These are phyloP conservation scores for Andrena marginata DNA, from an alignment of 2,888 invertebrate species.

Conservation along the genomic window DNA sequence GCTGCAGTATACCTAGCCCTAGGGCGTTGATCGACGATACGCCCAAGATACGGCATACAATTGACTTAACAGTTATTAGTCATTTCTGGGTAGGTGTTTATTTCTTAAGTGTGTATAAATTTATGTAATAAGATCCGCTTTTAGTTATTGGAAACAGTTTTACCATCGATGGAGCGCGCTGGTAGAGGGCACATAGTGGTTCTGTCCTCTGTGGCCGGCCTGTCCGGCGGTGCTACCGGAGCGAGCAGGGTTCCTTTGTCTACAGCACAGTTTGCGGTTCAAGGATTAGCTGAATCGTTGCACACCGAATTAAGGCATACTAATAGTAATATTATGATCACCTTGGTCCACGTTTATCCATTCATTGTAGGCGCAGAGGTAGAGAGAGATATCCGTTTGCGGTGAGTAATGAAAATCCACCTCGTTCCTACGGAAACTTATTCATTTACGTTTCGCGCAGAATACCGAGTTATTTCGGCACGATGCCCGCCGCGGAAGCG, in stretches of 20 bases:
- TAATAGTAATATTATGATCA: conserved; percentile 87
- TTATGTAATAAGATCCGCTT: background rate
- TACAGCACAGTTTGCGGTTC: conserved; percentile 89
- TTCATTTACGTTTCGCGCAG: conserved; percentile 79
- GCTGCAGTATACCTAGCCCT: conserved; percentile 88
- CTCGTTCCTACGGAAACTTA: background rate
- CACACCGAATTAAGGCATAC: conserved; percentile 88
- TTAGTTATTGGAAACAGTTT: conserved; percentile 87
- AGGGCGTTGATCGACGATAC: conserved; percentile 86
- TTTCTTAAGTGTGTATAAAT: background rate
- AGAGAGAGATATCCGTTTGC: conserved; percentile 86
- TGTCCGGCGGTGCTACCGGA: conserved; percentile 86
- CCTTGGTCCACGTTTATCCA: conserved; percentile 88
- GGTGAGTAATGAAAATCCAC: conserved; percentile 80
- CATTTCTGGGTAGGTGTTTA: conserved; percentile 87
- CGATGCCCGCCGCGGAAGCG: conserved; percentile 87
- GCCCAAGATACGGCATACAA: conserved; percentile 86
- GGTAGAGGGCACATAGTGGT: conserved; percentile 88
- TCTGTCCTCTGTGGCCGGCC: conserved; percentile 88
- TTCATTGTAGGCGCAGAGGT: conserved; percentile 87
- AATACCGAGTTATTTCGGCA: conserved; percentile 89
- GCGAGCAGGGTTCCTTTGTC: conserved; percentile 87
- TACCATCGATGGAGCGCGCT: conserved; percentile 87
- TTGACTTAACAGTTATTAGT: conserved; percentile 88
- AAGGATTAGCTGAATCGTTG: conserved; percentile 88